Percentiles rank a stretch among this genome's conserved stretches.
These are phyloP conservation scores for Centrocercus urophasianus DNA, from an alignment of 2,113 vertebrate genomes.

Conservation along the genomic window DNA sequence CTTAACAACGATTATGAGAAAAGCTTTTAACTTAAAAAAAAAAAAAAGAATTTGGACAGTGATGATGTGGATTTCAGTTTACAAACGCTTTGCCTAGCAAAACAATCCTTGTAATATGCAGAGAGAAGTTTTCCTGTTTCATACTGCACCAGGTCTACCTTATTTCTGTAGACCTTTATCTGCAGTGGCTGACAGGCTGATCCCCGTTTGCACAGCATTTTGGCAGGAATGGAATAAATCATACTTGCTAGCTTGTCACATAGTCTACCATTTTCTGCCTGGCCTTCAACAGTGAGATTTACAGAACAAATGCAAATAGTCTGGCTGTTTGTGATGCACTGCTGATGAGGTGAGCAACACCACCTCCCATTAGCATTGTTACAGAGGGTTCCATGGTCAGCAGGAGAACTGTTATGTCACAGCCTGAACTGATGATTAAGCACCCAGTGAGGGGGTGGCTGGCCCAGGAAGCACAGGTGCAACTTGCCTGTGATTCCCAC, in stretches of 20 bases:
- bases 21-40: not conserved
- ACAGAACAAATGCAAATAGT: fast-evolving
- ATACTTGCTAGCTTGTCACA: not conserved
- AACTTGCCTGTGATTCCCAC: no score
- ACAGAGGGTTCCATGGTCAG: not conserved
- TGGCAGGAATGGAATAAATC: not conserved
- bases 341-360: not conserved
- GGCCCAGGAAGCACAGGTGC: no score
- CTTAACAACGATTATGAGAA: not conserved
- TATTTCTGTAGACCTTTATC: not conserved
- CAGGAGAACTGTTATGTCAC: no score
- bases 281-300: not conserved
- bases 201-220: not conserved
- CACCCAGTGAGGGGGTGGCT: no score
- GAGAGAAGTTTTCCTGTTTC: not conserved
- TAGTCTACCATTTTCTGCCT: not conserved
- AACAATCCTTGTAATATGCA: not conserved
- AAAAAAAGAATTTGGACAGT: not conserved
- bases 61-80: not conserved
- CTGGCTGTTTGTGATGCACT: not conserved
- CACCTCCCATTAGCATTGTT: fast-evolving
- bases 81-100: not conserved
- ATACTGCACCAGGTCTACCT: not conserved
- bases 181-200: not conserved
- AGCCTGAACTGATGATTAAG: no score